Base-by-base conservation (phyloP, 2,888 invertebrate genomes). In the Nezara viridula region DNA sequence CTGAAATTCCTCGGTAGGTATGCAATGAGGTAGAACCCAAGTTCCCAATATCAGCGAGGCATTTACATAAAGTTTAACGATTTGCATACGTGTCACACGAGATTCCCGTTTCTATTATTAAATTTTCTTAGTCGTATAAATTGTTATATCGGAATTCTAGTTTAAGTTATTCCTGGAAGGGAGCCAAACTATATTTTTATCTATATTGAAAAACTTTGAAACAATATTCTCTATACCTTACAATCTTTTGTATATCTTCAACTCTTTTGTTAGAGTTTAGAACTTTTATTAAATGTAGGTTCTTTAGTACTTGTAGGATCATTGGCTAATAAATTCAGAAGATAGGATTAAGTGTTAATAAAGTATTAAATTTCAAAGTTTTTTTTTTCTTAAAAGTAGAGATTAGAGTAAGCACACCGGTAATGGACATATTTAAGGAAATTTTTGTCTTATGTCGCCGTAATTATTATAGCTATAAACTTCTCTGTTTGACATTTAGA, bases 11-110 rank as follows among this genome's bases (percentile, higher is more conserved):
- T 32, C 16, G 21, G 3, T 27, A 60, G 60, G 12, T 60, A 60
- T 60, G 60, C 27, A 60, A 60, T 60, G 27, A 60, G 27, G 27
- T 60, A 27, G 60, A 16, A 5, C 16, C 60, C 60, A 60, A 60
- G 27, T 27, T 14, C 60, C 27, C 60, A 60, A 60, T 60, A 60
- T 60, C 27, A 60, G 60, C 14, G 14, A 3, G 60, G 3, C 27
- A 60, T 60, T 60, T 60, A 60, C 60, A 60, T 60, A 27, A 60
- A 60, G 60, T 60, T 60, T 27, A 60, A 60, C 60, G 27, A 60
- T 60, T 60, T 60, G 60, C 60, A 60, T 60, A 60, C 27, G 60
- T 60, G 27, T 60, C 60, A 55, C 55, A 55, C 55, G 60, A 27
- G 27, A 60, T 60, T 60, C 27, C 27, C 60, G 16, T 60, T 60